A percentile compares a stretch with the other conserved stretches of the same genome.
phyloP scores from a whole-genome alignment of 2,888 invertebrate species.

The Nephrocerus scutellatus region DNA sequence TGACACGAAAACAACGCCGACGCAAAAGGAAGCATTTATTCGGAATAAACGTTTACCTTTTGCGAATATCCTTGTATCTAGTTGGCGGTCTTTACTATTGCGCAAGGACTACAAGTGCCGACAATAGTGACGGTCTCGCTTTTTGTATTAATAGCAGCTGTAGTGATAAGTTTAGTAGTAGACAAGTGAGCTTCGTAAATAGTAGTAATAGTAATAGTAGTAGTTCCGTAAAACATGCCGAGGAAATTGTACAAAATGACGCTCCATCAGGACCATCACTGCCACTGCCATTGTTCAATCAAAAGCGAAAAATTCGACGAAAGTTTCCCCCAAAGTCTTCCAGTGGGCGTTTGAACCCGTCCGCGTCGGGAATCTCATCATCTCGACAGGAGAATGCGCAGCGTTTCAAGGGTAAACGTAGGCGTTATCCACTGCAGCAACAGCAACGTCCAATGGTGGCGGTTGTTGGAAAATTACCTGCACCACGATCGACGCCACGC shows the following conservation, averaged over 20 bases:
- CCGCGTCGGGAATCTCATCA: too few species aligned
- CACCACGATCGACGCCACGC: too few species aligned
- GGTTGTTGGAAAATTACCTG: too few species aligned
- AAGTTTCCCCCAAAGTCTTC: constrained; percentile 15
- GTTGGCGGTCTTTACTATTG: constrained; percentile 24
- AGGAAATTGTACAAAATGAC: constrained; percentile 33
- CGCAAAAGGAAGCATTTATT: constrained; percentile 24
- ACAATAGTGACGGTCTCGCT: too few species aligned
- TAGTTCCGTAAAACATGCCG: constrained; percentile 24
- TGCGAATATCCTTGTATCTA: constrained; percentile 23
- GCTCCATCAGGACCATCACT: constrained; percentile 8
- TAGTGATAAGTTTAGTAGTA: constrained; percentile 27
- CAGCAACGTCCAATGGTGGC: too few species aligned
- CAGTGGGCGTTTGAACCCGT: constrained; percentile 5
- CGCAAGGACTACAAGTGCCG: constrained; percentile 13
- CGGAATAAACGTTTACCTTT: constrained; percentile 21
- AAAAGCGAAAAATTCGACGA: constrained; percentile 17
- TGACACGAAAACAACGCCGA: constrained; percentile 16
- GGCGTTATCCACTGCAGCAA: constrained; percentile 15
- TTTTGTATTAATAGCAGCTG: too few species aligned
- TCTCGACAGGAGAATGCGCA: constrained; percentile 8
- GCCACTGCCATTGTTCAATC: constrained; percentile 11
- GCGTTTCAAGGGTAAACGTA: constrained; percentile 20
- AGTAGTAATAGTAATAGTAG: constrained; percentile 36
- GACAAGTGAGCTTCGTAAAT: constrained; percentile 21